These are phyloP conservation scores for Glossophaga mutica DNA, from an alignment of 2,797 vertebrate species.

Conservation along the genomic window DNA sequence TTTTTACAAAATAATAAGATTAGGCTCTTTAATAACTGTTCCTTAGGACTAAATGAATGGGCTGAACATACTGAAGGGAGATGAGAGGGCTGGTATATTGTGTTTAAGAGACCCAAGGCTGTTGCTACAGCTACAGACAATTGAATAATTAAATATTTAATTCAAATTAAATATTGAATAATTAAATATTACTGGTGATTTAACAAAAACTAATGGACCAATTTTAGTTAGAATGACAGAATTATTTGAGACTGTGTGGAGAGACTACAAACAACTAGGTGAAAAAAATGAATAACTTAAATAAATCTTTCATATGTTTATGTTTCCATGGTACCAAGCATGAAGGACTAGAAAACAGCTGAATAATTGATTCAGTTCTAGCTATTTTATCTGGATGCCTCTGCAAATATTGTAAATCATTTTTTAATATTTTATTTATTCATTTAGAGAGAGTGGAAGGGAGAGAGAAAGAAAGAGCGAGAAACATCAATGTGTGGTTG, in stretches of 20 bases:
- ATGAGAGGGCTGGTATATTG: background rate
- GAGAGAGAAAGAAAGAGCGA: no score
- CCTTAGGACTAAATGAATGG: conserved; percentile 48
- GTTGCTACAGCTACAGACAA: background rate
- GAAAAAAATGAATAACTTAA: background rate
- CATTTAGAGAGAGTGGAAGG: no score
- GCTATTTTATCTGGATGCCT: background rate
- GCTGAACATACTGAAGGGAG: background rate
- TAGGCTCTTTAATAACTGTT: conserved; percentile 30
- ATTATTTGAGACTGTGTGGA: conserved; percentile 10
- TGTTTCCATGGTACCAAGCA: background rate
- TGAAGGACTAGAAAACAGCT: background rate
- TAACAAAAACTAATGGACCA: background rate
- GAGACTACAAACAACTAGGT: background rate
- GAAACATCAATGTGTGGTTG: no score
- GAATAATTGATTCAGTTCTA: conserved; percentile 11
- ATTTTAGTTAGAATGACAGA: background rate
- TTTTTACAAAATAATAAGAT: conserved; percentile 57
- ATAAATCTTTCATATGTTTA: background rate
- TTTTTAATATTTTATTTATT: no score
- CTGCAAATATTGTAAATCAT: background rate
- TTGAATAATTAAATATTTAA: conserved; percentile 27
- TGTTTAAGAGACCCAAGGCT: background rate
- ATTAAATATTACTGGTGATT: background rate
- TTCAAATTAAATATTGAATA: background rate